Evolutionary conservation across 1,140 invertebrate species (phyloP).

Genomic region (Leptinotarsa defecta): DNA sequence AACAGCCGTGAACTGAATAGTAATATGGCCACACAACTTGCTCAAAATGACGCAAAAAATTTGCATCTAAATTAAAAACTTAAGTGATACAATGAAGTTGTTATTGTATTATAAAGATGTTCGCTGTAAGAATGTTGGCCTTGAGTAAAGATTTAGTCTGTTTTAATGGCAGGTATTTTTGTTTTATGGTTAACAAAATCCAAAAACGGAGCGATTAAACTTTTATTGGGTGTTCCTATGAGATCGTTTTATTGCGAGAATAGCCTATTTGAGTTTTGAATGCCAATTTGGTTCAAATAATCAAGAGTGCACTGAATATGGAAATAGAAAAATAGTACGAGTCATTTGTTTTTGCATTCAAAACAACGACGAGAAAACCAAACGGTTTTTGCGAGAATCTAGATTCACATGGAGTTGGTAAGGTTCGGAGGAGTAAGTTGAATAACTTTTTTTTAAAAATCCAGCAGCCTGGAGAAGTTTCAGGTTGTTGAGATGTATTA

Average conservation of each 20-base stretch:
- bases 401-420: no score
- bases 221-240: neutral
- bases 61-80: constrained; percentile 30
- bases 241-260: neutral
- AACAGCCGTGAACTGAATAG: constrained; percentile 5
- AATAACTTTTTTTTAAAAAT: no score
- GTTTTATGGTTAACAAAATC: neutral
- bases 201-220: neutral
- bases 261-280: neutral
- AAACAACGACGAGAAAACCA: no score
- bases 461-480: no score
- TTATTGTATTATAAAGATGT: constrained; percentile 20
- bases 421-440: no score
- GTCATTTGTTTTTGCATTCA: no score
- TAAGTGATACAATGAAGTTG: constrained; percentile 25
- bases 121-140: neutral
- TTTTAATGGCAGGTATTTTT: constrained; percentile 9
- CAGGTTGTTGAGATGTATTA: no score
- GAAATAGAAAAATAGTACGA: no score
- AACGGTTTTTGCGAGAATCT: no score
- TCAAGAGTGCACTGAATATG: no score
- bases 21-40: constrained; percentile 28
- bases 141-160: neutral
- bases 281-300: no score
- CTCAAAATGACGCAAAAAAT: constrained; percentile 21